Evolutionary conservation across 2,113 vertebrate species (phyloP).

Genomic region (Stegastes partitus): DNA sequence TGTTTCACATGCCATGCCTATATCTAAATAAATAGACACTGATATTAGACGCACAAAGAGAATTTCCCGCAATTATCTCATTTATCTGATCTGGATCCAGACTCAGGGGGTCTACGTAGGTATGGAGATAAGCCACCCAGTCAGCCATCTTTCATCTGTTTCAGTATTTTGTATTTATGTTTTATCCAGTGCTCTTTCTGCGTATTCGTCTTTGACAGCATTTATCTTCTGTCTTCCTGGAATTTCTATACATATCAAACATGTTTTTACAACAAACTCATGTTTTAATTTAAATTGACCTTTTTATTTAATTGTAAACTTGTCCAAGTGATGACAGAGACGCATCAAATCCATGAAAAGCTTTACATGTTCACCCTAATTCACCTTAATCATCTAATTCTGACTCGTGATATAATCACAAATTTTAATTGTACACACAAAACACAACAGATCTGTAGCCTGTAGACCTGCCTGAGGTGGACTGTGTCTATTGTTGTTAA

Average conservation of each 20-base stretch:
- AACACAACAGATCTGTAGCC: conserved; percentile 2
- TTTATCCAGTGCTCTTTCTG: background rate
- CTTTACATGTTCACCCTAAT: background rate
- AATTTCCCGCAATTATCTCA: conserved; percentile 25
- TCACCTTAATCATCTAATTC: background rate
- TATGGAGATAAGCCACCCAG: conserved; percentile 21
- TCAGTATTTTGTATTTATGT: background rate
- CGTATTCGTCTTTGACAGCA: background rate
- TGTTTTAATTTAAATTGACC: background rate
- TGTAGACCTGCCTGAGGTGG: conserved; percentile 4
- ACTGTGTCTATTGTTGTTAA: conserved; percentile 16
- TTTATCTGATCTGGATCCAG: conserved; percentile 26
- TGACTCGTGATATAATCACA: background rate
- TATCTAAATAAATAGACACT: conserved; percentile 13
- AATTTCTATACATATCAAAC: no score
- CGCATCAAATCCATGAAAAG: background rate
- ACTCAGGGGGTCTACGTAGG: background rate
- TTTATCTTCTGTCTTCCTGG: background rate
- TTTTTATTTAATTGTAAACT: background rate
- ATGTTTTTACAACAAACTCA: background rate
- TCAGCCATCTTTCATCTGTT: conserved; percentile 6
- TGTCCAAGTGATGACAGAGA: background rate
- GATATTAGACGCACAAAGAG: conserved; percentile 19
- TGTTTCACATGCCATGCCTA: conserved; percentile 8
- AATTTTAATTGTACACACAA: background rate